Base-by-base conservation (phyloP, 2,797 vertebrate genomes). In the Sciaenops ocellatus region DNA sequence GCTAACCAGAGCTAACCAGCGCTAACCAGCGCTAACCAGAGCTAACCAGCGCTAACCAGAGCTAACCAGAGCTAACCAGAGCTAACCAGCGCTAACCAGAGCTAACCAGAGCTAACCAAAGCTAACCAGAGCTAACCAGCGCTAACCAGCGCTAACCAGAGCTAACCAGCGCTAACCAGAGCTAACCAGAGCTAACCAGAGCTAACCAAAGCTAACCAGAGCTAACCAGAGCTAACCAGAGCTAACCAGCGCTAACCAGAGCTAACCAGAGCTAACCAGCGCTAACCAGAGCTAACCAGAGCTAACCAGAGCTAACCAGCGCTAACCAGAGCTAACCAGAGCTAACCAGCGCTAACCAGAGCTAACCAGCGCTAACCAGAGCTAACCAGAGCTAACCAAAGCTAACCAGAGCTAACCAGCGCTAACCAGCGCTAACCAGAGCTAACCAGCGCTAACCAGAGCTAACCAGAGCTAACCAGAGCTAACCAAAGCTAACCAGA, bases 1-100 rank as follows among this genome's bases (percentile, higher is more conserved):
- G 69, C 69, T 61, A 57, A 57, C 42, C n/a, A 75, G 9, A 1
- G 65, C 44, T 70, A 41, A 28, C 28, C 26, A 26, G 26, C 2
- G 26, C 26, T 26, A 26, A 26, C 26, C 28, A 5, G 28, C 4
- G 28, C 28, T 28, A 28, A 7, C 30, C 30, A n/a, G 9, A 1
- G 65, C 44, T 70, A 41, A 28, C 28, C 26, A 26, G 26, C 2
- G 26, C 26, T 26, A 26, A 26, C 26, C 28, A 5, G 28, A 28
- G 28, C 28, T 28, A 28, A 7, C 30, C 30, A n/a, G 9, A 1
- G 65, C 44, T 70, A 41, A 28, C 28, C 26, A 26, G 26, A 26
- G 26, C 26, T 26, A 26, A 26, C 26, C 28, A 5, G 28, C 4
- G 28, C 28, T 28, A 28, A 7, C 30, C 30, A n/a, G n/a, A n/a